Evolutionary conservation across 2,113 vertebrate species (phyloP), one percentile per base, ranked within the genome.

Genomic region (Corapipo altera): DNA sequence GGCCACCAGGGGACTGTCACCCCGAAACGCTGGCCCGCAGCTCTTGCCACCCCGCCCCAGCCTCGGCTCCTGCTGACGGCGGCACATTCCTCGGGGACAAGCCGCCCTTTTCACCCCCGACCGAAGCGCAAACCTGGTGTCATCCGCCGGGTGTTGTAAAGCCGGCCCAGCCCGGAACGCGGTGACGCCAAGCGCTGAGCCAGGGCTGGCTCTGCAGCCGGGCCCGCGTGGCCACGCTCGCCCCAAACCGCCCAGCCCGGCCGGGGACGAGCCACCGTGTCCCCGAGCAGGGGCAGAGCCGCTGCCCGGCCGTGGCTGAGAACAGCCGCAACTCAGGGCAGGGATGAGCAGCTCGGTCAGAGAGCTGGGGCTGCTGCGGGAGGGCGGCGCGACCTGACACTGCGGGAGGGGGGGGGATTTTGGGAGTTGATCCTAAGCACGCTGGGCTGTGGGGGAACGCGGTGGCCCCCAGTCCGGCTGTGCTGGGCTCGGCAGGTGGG

Each of bases 41-140:
- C 79, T 67, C 75, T 5, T 0, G n/a, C 57, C 67, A 18, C 79
- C 58, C 79, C 48, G 6, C 52, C 83, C 83, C 4, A 4, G 55
- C 52, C 18, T 5, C 18, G 37, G 82, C 91, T 95, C 14, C 79
- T 96, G 96, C 96, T 96, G 94, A 96, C n/a, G 18, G 89, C 39
- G 2, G 94, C 93, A 51, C 93, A 91, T 96, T 96, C 91, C 89
- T 69, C 2, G 2, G 86, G 75, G 71, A 22, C 79, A 15, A 20
- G 83, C 52, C 67, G 39, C 88, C 85, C 88, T 86, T 72, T 83
- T 35, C 93, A 74, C 94, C 91, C 91, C 30, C 78, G 20, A 33
- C 35, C 5, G 15, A 62, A 51, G 78, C 61, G 12, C 85, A 5
- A 43, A 4, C 8, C 39, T 21, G 11, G 11, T 89, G 93, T 67